Conservation (phyloP, 2,888 invertebrate genomes). For the Brachylomia viminalis region DNA sequence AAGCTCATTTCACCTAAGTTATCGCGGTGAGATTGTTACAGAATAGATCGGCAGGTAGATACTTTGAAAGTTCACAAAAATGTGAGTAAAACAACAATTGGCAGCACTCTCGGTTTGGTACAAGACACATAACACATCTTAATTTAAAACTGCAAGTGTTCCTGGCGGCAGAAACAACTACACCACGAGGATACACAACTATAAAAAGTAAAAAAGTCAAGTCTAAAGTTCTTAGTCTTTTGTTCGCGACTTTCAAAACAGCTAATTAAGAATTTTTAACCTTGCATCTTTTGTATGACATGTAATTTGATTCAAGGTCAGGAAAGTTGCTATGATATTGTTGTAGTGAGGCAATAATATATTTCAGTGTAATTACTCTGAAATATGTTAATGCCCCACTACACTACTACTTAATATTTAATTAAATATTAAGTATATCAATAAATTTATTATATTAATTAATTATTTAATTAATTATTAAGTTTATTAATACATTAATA, state of each 20-base stretch:
- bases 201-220: constrained; percentile 34
- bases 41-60: no score
- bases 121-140: constrained; percentile 11
- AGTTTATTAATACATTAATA: no score
- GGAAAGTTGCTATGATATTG: constrained; percentile 20
- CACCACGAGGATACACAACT: constrained; percentile 23
- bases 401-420: no score
- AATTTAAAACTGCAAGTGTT: constrained; percentile 28
- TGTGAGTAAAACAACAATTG: background rate
- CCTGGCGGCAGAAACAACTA: constrained; percentile 20
- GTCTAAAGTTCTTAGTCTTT: constrained; percentile 17
- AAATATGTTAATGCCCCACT: no score
- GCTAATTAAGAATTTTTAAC: constrained; percentile 28
- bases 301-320: constrained; percentile 38
- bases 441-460: no score
- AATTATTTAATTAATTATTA: no score
- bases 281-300: constrained; percentile 26
- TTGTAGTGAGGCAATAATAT: background rate
- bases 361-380: background rate
- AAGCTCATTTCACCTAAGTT: no score
- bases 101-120: background rate
- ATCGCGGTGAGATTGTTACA: no score
- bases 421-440: no score
- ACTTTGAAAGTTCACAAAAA: background rate
- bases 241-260: constrained; percentile 32